Evolutionary conservation across 2,888 invertebrate genomes (phyloP).

Genomic region (Icerya purchasi): DNA sequence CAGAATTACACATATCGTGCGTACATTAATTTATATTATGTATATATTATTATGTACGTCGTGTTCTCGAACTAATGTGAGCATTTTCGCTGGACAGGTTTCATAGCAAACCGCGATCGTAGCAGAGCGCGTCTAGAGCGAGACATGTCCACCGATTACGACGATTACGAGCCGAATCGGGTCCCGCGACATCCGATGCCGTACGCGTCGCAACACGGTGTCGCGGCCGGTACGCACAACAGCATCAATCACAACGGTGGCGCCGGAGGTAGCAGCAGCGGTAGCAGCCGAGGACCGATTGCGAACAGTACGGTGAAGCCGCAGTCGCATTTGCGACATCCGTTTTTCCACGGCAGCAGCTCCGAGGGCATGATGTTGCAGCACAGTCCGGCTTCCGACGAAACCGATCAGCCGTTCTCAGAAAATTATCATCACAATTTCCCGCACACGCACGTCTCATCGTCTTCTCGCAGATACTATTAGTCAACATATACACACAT

Average conservation of each 20-base stretch:
- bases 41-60: too few species aligned
- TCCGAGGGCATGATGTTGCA: slow-evolving; percentile 14
- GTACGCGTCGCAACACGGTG: slow-evolving; percentile 14
- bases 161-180: slow-evolving; percentile 14
- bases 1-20: too few species aligned
- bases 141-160: slow-evolving; percentile 15
- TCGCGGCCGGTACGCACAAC: too few species aligned
- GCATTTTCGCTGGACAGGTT: too few species aligned
- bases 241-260: neutral
- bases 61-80: too few species aligned
- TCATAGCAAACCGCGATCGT: slow-evolving; percentile 11
- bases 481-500: too few species aligned
- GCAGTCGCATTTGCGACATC: too few species aligned
- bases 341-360: slow-evolving; percentile 6
- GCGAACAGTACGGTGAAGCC: too few species aligned
- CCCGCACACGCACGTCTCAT: slow-evolving; percentile 9
- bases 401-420: slow-evolving; percentile 21
- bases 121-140: slow-evolving; percentile 14
- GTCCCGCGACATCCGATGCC: neutral
- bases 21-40: too few species aligned
- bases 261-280: neutral
- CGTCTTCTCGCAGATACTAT: neutral
- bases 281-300: too few species aligned
- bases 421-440: slow-evolving; percentile 8
- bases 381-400: slow-evolving; percentile 24